Evolutionary conservation across 37 sponge, comb jelly and placozoan genomes (phyloP), one percentile per base, ranked within the genome.

Genomic region (Oscarella lobularis): DNA sequence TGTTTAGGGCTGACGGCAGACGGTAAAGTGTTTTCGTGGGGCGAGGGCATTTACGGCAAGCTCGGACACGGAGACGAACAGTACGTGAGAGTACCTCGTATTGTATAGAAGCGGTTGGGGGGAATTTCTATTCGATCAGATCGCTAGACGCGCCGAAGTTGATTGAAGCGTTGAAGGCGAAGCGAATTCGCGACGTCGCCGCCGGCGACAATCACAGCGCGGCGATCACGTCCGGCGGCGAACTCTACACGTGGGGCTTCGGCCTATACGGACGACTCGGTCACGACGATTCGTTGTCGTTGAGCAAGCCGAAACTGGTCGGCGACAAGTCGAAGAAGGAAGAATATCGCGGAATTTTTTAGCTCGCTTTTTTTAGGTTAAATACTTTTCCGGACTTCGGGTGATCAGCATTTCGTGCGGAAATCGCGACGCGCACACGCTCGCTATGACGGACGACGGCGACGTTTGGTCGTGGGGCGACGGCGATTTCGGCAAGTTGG

Each of bases 11-110:
- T 98, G 39, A 92, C 96, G 33, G 85, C 89, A 3, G 95, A 87
- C 74, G 95, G 99, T 31, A 85, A 89, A 69, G 87, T 90, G 40
- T 98, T 90, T 87, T 90, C 92, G 1, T 98, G 99, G 99, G 99
- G 99, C 39, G 99, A 98, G 41, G 99, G 99, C 39, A 84, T 89
- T 76, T 83, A 79, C 39, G 99, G 99, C 35, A 99, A 90, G 74
- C 83, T 98, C 31, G 99, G 99, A 37, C 99, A 93, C 75, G 99
- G 95, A n/a, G n/a, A n/a, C n/a, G 60, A 14, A 68, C 33, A 68
- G 71, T 5, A 14, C 6, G 71, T 68, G 71, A 68, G 71, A 29
- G 6, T 5, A 68, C 6, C 9, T n/a, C n/a, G n/a, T n/a, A n/a
- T n/a, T n/a, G n/a, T n/a, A n/a, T n/a, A n/a, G n/a, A n/a, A n/a